Base-by-base conservation (phyloP, 2,888 invertebrate species). In the Apodemia duryi region DNA sequence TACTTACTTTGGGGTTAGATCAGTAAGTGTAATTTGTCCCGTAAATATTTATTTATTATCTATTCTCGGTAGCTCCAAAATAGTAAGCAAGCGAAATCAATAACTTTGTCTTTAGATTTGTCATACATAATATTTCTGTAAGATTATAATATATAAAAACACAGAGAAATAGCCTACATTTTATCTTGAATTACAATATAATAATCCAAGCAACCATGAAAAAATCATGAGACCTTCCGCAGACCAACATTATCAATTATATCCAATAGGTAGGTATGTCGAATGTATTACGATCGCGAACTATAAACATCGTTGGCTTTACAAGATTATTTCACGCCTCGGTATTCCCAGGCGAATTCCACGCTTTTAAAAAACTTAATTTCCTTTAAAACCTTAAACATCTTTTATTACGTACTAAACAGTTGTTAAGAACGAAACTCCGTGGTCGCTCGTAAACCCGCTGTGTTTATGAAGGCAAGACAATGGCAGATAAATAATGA, bases 401-500 rank as follows among this genome's bases (percentile, higher is more conserved):
- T 77, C 74, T 70, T 84, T 85, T 84, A 84, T 76, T 73, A 76
- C 73, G 68, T 76, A 78, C 78, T 84, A 82, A 84, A 78, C 75
- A 79, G 80, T 79, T 81, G 82, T 82, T 82, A 82, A 77, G 81
- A 81, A 80, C 80, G 77, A 77, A 76, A 78, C 71, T 73, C 72
- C 69, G 65, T 63, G 73, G 69, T 63, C 66, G 75, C 65, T 77
- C 85, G 78, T 88, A 88, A 86, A 88, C 68, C 71, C 69, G 67
- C 72, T 72, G 75, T 82, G 82, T 86, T 88, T 86, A 88, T 81
- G 83, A 68, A 66, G 62, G 29, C 70, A 71, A 79, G 78, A 89
- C 89, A 90, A 90, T 88, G 74, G 86, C 73, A 83, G 80, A 89
- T 90, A 90, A 90, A 89, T 88, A 88, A 85, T 83, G 82, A 82